Evolutionary conservation across 2,113 vertebrate species (phyloP).

Genomic region (Herpetotheres cachinnans): DNA sequence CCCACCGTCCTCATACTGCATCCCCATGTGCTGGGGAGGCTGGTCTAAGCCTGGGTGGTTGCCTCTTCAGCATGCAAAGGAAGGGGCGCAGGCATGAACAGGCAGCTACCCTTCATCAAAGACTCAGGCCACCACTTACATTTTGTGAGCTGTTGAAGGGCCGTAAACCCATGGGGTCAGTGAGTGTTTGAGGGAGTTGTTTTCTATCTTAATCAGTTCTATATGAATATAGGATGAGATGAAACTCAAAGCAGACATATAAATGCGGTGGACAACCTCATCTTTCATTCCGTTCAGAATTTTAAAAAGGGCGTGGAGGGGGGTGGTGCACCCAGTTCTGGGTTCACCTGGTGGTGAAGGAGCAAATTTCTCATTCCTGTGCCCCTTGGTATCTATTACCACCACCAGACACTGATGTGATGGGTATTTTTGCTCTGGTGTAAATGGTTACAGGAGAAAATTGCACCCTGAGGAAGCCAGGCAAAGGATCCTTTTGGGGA

Average conservation of each 20-base stretch:
- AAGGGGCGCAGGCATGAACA: background rate
- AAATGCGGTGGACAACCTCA: background rate
- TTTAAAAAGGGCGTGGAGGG: no score
- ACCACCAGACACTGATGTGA: background rate
- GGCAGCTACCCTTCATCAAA: background rate
- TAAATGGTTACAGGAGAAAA: background rate
- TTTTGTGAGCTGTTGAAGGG: background rate
- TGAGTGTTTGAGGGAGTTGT: background rate
- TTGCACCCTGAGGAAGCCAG: background rate
- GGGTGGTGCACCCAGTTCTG: background rate
- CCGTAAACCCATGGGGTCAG: background rate
- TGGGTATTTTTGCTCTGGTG: background rate
- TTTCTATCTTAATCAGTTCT: background rate
- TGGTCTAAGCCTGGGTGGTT: background rate
- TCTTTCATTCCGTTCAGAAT: background rate
- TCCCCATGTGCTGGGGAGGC: background rate
- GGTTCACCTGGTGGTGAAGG: background rate
- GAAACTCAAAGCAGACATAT: background rate
- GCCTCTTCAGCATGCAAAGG: background rate
- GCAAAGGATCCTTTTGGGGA: background rate
- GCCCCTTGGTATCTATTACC: background rate
- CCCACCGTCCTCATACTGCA: rapidly evolving
- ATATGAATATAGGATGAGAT: background rate
- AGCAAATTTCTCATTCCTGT: background rate
- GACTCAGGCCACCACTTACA: background rate